phyloP scores from a whole-genome alignment of 2,113 vertebrate species.

The Caranx melampygus region DNA sequence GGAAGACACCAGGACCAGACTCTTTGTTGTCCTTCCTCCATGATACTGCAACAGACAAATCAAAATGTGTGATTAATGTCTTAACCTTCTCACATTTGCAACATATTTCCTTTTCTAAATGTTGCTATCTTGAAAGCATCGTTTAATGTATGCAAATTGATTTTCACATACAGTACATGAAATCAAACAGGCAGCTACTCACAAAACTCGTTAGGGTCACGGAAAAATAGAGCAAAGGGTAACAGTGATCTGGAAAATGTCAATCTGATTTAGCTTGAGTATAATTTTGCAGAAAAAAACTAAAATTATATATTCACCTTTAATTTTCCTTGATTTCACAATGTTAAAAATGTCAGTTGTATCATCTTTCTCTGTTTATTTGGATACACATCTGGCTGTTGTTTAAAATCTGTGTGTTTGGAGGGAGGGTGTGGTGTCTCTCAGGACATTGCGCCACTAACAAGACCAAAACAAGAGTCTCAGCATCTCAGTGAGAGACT shows the following conservation, averaged over 20 bases:
- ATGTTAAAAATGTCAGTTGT: neutral
- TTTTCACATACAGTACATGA: neutral
- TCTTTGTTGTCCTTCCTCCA: constrained; percentile 62
- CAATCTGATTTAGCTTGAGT: neutral
- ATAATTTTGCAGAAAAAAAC: neutral
- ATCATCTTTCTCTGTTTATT: neutral
- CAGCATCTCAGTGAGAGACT: constrained; percentile 8
- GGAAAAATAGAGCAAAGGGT: neutral
- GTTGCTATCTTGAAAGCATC: too few relatives aligned
- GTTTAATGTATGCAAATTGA: neutral
- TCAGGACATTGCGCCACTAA: neutral
- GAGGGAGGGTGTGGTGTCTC: neutral
- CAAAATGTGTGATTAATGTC: neutral
- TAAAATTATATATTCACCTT: neutral
- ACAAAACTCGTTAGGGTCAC: neutral
- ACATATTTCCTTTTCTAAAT: neutral
- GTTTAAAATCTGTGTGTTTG: neutral
- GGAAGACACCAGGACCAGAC: constrained; percentile 37
- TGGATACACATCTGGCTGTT: neutral
- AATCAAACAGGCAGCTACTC: neutral
- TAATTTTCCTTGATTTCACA: neutral
- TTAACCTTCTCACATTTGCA: neutral
- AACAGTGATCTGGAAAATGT: neutral
- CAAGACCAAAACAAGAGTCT: neutral
- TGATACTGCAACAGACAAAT: constrained; percentile 62